Conservation (phyloP, 37 sponge, comb jelly and placozoan genomes). For the Axinella damicornis region DNA sequence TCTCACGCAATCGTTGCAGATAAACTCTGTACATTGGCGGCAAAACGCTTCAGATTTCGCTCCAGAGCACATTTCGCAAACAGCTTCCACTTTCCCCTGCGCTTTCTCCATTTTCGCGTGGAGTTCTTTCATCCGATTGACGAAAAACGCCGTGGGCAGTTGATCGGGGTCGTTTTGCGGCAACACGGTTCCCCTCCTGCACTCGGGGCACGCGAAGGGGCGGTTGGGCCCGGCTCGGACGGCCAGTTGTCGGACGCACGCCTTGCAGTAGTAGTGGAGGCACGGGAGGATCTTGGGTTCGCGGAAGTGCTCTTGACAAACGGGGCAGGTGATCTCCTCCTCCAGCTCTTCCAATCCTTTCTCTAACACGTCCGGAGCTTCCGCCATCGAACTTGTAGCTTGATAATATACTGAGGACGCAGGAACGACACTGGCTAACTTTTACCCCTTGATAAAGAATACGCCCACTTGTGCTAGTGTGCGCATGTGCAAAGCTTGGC, state of each 20-base stretch:
- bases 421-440: too few species aligned
- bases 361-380: neutral
- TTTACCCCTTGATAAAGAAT: too few species aligned
- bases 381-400: neutral
- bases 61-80: slow-evolving; percentile 35
- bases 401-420: too few species aligned
- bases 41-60: slow-evolving; percentile 20
- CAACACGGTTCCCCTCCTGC: slow-evolving; percentile 8
- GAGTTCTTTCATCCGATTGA: slow-evolving; percentile 41
- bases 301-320: slow-evolving; percentile 36
- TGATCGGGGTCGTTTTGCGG: slow-evolving; percentile 10
- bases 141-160: slow-evolving; percentile 45
- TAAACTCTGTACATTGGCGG: slow-evolving; percentile 42
- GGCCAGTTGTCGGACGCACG: slow-evolving; percentile 35
- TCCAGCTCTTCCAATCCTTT: slow-evolving; percentile 26
- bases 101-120: slow-evolving; percentile 22
- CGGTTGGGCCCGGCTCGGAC: neutral
- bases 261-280: slow-evolving; percentile 56
- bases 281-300: slow-evolving; percentile 53
- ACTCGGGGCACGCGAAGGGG: slow-evolving; percentile 54
- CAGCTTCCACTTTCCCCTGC: slow-evolving; percentile 29
- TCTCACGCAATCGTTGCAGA: slow-evolving; percentile 42
- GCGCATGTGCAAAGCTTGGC: too few species aligned
- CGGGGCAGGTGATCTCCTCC: slow-evolving; percentile 47
- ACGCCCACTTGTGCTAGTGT: too few species aligned